Conservation (phyloP, 2,888 invertebrate genomes). For the Dolichomitus sp. region DNA sequence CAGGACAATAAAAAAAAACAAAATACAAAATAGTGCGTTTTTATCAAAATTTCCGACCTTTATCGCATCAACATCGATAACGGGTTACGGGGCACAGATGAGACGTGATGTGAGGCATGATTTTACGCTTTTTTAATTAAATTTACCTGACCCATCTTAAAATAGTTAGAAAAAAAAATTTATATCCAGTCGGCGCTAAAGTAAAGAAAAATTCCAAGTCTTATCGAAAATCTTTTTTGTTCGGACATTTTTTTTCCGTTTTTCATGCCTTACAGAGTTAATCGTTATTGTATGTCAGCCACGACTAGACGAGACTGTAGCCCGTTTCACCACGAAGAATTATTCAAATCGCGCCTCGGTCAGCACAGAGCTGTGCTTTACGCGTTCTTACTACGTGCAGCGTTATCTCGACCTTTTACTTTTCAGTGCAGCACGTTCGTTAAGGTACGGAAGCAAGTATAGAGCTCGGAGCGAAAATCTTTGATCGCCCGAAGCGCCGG, state of each 20-base stretch:
- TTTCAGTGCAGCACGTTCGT: neutral
- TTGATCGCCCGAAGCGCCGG: constrained; percentile 17
- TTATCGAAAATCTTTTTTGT: neutral
- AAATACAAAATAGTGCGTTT: constrained; percentile 22
- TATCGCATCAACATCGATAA: constrained; percentile 67
- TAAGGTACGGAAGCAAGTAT: neutral
- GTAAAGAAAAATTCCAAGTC: neutral
- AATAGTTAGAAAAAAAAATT: constrained; percentile 9
- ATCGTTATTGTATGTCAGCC: constrained; percentile 5
- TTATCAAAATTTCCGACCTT: constrained; percentile 37
- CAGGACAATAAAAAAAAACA: neutral
- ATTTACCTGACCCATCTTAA: constrained; percentile 59
- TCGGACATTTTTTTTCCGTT: neutral
- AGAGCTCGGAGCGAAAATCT: constrained; percentile 16
- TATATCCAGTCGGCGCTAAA: neutral
- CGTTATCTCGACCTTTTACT: neutral
- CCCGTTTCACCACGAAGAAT: constrained; percentile 14
- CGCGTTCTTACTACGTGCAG: constrained; percentile 13
- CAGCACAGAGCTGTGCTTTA: constrained; percentile 3
- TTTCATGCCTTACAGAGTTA: neutral
- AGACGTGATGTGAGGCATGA: constrained; percentile 71
- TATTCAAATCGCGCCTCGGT: constrained; percentile 35
- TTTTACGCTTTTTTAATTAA: constrained; percentile 64
- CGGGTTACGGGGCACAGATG: constrained; percentile 70
- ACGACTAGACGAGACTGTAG: constrained; percentile 2